These are phyloP conservation scores for Saguinus imperator DNA, from an alignment of 2,113 vertebrate species.

Conservation along the genomic window DNA sequence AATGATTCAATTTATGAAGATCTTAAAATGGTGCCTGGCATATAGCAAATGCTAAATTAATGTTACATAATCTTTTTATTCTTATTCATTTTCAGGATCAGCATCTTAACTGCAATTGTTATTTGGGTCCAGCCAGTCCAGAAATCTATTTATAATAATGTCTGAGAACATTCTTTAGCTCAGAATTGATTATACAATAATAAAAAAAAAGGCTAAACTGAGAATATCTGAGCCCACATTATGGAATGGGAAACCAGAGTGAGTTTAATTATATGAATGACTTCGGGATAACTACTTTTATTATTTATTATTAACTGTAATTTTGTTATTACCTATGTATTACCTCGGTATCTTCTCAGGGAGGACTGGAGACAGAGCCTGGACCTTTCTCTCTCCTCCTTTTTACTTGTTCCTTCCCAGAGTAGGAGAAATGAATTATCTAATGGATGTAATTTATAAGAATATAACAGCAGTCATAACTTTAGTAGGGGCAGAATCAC, in stretches of 20 bases:
- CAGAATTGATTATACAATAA: slow-evolving; percentile 45
- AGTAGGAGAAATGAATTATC: not conserved
- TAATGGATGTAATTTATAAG: not conserved
- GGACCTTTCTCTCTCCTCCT: not conserved
- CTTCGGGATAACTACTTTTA: slow-evolving; percentile 11
- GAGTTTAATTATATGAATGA: slow-evolving; percentile 25
- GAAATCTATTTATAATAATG: slow-evolving; percentile 65
- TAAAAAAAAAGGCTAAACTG: slow-evolving; percentile 27
- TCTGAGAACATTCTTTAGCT: slow-evolving; percentile 36
- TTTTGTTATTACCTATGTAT: not conserved
- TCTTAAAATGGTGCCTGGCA: slow-evolving; percentile 45
- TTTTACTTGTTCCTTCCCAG: not conserved
- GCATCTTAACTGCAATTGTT: slow-evolving; percentile 43
- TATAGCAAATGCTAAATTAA: slow-evolving; percentile 47
- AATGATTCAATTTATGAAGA: slow-evolving; percentile 61
- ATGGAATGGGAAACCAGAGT: not conserved
- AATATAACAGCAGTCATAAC: not conserved
- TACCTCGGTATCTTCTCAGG: not conserved
- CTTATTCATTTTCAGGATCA: slow-evolving; percentile 44
- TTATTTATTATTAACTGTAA: slow-evolving; percentile 32
- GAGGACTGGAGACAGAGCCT: not conserved
- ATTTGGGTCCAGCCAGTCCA: slow-evolving; percentile 28
- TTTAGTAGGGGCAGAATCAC: not conserved
- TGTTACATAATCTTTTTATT: not conserved
- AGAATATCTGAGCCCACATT: not conserved